Base-by-base conservation (phyloP, 2,797 vertebrate genomes). In the Urocyon cinereoargenteus region DNA sequence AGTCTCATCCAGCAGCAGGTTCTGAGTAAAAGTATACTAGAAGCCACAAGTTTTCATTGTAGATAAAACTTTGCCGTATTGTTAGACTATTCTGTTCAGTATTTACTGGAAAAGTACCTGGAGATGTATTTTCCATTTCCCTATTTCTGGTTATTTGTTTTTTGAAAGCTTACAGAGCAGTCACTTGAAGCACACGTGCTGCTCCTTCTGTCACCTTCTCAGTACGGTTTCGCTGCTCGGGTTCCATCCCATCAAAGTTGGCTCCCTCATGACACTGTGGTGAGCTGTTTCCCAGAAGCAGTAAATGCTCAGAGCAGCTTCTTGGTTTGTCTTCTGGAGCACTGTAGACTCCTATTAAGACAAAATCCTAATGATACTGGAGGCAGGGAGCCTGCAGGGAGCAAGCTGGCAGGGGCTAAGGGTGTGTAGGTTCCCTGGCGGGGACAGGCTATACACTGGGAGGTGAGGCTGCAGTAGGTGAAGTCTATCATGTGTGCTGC, bases 401-500 rank as follows among this genome's bases (percentile, higher is more conserved):
- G 53, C 53, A 18, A 16, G 53, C 53, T 55, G 53, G 53, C 53
- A 16, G 15, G 53, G 70, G 9, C 3, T 28, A 3, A 53, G 22
- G 16, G 57, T 79, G 53, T 5, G 14, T 16, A 55, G 53, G 53
- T 15, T 55, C 15, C 18, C 18, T 1, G 13, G 64, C 0, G n/a
- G 66, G 2, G 9, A 11, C 2, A 21, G 68, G 36, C n/a, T 3
- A 14, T 4, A 13, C 0, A 3, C 6, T 3, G 72, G 24, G 73
- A 10, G 26, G 8, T 4, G 26, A 3, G 24, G n/a, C 9, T 8
- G 40, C 73, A 15, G n/a, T 18, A 68, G n/a, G 66, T 21, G 55
- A 66, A 28, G 28, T 51, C 77, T 86, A 68, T 79, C 0, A 22
- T 72, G 2, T 97, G n/a, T 86, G 53, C 98, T 55, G 85, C 98